Evolutionary conservation across 2,888 invertebrate genomes (phyloP), one percentile per base, ranked within the genome.

Genomic region (Amblyjoppa proteus): DNA sequence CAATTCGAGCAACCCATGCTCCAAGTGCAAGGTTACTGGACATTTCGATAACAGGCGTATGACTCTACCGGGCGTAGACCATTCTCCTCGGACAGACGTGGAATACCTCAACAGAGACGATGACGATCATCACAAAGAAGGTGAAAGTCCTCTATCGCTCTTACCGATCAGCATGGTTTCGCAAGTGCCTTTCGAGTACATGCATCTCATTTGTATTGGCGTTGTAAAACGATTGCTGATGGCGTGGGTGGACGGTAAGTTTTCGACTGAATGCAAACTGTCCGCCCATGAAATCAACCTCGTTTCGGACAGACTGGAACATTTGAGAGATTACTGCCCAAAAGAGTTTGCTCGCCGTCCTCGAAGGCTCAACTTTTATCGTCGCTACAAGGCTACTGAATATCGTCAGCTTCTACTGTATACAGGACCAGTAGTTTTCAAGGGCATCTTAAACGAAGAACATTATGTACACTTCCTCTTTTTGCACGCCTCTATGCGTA

Each of bases 401-500:
- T n/a, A n/a, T n/a, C n/a, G n/a, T n/a, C n/a, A n/a, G n/a, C n/a
- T n/a, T n/a, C n/a, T n/a, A n/a, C n/a, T n/a, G n/a, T n/a, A n/a
- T n/a, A n/a, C n/a, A n/a, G n/a, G n/a, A n/a, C n/a, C n/a, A n/a
- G n/a, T n/a, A n/a, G n/a, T n/a, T n/a, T n/a, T n/a, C n/a, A n/a
- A n/a, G n/a, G n/a, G n/a, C n/a, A n/a, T n/a, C n/a, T n/a, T n/a
- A n/a, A n/a, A n/a, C n/a, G n/a, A n/a, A n/a, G n/a, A n/a, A n/a
- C n/a, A n/a, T n/a, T n/a, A n/a, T n/a, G n/a, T n/a, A 13, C 88
- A 90, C 81, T 91, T 90, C 76, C 74, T 90, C 31, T 16, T 86
- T 11, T 71, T 91, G 6, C 88, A 88, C 77, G 68, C 76, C 61
- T 88, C 88, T 13, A 87, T 90, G 38, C 81, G 85, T 58, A 88